Conservation (phyloP, 30 jellyfish, hydroid and myxozoan genomes). For the Aurelia aurita complex sp. Pacific region DNA sequence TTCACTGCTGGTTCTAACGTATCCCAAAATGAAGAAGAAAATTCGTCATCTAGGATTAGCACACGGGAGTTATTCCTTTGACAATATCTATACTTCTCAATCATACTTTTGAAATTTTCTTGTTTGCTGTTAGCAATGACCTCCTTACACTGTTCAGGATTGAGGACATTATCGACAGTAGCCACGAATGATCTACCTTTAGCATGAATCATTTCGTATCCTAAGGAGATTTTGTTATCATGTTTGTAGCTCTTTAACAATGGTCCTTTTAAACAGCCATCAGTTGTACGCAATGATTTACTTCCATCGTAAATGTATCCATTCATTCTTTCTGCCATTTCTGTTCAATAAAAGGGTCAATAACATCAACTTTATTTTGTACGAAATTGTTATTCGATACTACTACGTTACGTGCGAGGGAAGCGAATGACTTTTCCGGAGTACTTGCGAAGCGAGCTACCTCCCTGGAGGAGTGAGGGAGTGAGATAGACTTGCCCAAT, state of each 20-base stretch:
- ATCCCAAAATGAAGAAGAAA: constrained; percentile 50
- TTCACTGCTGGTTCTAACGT: background rate
- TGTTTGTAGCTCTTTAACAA: background rate
- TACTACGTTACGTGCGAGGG: too few relatives aligned
- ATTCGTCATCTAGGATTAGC: constrained; percentile 25
- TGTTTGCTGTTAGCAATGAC: constrained; percentile 7
- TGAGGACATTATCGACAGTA: constrained; percentile 15
- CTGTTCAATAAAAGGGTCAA: too few relatives aligned
- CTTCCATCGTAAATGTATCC: constrained; percentile 6
- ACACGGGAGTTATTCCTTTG: constrained; percentile 47
- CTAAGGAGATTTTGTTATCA: background rate
- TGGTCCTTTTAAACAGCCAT: constrained; percentile 9
- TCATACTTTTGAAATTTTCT: constrained; percentile 4
- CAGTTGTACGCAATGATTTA: constrained; percentile 30
- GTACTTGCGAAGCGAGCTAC: too few relatives aligned
- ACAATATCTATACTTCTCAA: background rate
- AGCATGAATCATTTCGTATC: background rate
- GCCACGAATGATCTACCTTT: constrained; percentile 30
- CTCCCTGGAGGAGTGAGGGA: too few relatives aligned
- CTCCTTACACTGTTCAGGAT: constrained; percentile 24
- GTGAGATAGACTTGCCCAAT: too few relatives aligned
- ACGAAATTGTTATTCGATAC: too few relatives aligned
- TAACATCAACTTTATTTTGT: too few relatives aligned
- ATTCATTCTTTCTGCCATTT: background rate
- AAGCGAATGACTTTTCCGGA: too few relatives aligned